Evolutionary conservation across 2,888 invertebrate species (phyloP), one percentile per base, ranked within the genome.

Genomic region (Lasioglossum malachurum): DNA sequence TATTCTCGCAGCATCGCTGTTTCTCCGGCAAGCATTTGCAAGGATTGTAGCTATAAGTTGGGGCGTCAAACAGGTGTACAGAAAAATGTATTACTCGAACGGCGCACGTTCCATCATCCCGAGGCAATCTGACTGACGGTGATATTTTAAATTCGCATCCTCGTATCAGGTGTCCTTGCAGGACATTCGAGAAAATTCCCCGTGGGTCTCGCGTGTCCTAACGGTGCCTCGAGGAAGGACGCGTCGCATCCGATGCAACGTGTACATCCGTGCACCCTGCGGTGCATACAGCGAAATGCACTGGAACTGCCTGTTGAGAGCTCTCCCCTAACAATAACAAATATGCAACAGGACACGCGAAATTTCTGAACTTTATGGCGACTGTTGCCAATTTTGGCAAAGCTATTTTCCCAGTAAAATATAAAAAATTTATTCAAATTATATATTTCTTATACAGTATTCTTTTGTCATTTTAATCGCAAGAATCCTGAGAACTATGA

Each of bases 111-210:
- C 49, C 75, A 49, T 78, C 78, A 49, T 67, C 64, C 27, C 41
- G 49, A 75, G 67, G 67, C 86, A 86, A 86, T 86, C 81, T 76
- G 75, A 86, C 78, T 76, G 78, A 82, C 35, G 73, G 44, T 41
- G 75, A 81, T 81, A 86, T 78, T 86, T 86, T 86, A 86, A 78
- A 86, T 86, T 82, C 86, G 73, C 10, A n/a, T 53, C 75, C 57
- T 81, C 57, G 72, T 57, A 80, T 77, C 60, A 38, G 16, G 16
- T 81, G 72, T 81, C 79, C 69, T 84, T 27, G 46, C 64, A 78
- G 72, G 35, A 41, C 60, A 14, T 81, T 73, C 72, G 72, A 76
- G 86, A 60, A 85, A 86, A 82, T 86, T 86, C 78, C 86, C 81
- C 14, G 75, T 31, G 75, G 86, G 44, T 73, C 75, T 23, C n/a